Evolutionary conservation across 2,113 vertebrate genomes (phyloP), one percentile per base, ranked within the genome.

Genomic region (Willisornis vidua): DNA sequence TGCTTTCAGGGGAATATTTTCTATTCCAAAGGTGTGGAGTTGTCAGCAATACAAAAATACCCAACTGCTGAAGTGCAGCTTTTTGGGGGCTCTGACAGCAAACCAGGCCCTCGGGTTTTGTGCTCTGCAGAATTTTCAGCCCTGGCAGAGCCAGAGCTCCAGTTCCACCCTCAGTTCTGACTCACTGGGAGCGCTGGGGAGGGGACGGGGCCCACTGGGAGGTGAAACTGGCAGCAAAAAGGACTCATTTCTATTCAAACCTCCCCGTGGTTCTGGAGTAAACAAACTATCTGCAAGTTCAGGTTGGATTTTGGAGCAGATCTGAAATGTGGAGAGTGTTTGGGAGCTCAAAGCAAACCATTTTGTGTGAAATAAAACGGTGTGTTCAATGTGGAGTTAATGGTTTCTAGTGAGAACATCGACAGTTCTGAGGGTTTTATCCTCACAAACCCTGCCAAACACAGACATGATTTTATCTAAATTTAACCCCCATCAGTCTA

Each of bases 151-250:
- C 80, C 65, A 94, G 91, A 93, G 87, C 82, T 88, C 82, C 73
- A 81, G 75, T 91, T 88, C 92, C 85, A 91, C 95, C 94, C 92
- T 35, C 95, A 93, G 93, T 29, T 94, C 93, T 96, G 94, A 96
- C 92, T 96, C 95, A 97, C 93, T 45, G 88, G 33, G 63, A 93
- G 76, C 45, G 90, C 90, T 90, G 79, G 93, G 85, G 68, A 87
- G 78, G 92, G 82, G 82, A 97, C 93, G 90, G 63, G 94, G 93
- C 94, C 94, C n/a, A 37, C 61, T 67, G 84, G 37, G 81, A 89
- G 73, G 61, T 72, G 41, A 29, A 85, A 91, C 95, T 95, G 95
- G 95, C 95, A 96, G 95, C 52, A 75, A 78, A 96, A 92, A 63
- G 43, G 65, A 83, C 85, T 75, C 52, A 41, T 68, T 87, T 89